Evolutionary conservation across 2,888 invertebrate species (phyloP), one percentile per base, ranked within the genome.

Genomic region (Ephialtes manifestator): DNA sequence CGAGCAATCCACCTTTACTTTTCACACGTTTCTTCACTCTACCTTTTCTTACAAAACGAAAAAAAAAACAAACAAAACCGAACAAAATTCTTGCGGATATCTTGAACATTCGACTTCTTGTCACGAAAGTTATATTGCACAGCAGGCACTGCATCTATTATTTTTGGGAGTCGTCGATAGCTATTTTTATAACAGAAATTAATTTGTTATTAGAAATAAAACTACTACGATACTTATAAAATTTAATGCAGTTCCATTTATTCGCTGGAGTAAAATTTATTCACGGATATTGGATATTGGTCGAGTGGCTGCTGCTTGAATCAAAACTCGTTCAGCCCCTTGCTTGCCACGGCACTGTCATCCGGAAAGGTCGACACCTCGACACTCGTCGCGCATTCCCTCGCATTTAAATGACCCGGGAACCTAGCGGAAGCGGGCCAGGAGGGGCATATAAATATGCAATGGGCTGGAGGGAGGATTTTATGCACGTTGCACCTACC

Each of bases 371-470:
- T 65, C 65, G 65, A 65, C 63, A 63, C 63, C 63, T 85, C 86
- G 86, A 87, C 82, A 86, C 70, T 88, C 81, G 84, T 85, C 78
- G 86, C 68, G 85, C 60, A 85, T 84, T 88, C 84, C 84, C 87
- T 83, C 84, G 87, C 85, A 88, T 88, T 89, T 87, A 89, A 89
- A 90, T 88, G 85, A 70, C 84, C 75, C 48, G 79, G 79, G 55
- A 53, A 81, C 83, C 74, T 43, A 74, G 78, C 53, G 55, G 75
- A 46, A 63, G 48, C 35, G 63, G 18, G 68, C 74, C 77, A 43
- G 77, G 48, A 48, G 43, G 77, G 81, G 68, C 88, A 90, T 91
- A 90, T 91, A 90, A 91, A 90, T 90, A 90, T 90, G 89, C 90
- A 90, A 90, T 83, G 87, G 75, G 55, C 76, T 65, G 85, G 60